Evolutionary conservation across 35 echinoderm and acorn worm species (phyloP).

Genomic region (Stichopus chloronotus): DNA sequence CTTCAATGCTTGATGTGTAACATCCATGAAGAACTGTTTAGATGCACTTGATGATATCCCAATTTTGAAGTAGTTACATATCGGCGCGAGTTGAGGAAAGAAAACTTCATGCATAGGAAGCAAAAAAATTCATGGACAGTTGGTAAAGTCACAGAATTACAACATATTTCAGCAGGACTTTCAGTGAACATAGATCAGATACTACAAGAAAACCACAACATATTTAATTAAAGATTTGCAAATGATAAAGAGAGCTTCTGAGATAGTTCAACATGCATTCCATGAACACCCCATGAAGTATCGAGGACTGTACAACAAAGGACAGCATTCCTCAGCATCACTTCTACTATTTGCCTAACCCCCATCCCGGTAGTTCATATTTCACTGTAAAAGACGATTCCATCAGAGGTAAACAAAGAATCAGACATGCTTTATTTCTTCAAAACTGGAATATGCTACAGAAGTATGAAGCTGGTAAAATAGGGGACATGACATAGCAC

Average conservation of each 20-base stretch:
- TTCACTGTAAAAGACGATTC: no score
- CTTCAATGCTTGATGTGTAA: conserved; percentile 1
- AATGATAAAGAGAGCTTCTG: no score
- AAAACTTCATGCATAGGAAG: not conserved
- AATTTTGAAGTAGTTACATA: conserved; percentile 39
- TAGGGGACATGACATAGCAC: not conserved
- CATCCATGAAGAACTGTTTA: conserved; percentile 42
- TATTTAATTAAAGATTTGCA: not conserved
- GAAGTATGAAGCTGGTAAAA: not conserved
- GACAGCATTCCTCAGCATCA: no score
- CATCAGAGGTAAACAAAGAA: not conserved
- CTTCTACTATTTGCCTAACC: no score
- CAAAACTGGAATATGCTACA: not conserved
- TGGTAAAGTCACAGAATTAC: not conserved
- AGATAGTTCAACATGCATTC: no score
- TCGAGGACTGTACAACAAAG: no score
- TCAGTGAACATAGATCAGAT: not conserved
- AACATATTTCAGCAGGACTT: not conserved
- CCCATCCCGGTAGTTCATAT: no score
- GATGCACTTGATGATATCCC: not conserved
- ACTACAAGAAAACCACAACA: not conserved
- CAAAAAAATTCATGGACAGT: not conserved
- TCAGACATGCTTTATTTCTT: not conserved
- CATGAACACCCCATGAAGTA: no score
- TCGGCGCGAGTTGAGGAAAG: not conserved